These are phyloP conservation scores for Drosophila nr. medialis DNA, from an alignment of 2,888 invertebrate species.

Conservation along the genomic window DNA sequence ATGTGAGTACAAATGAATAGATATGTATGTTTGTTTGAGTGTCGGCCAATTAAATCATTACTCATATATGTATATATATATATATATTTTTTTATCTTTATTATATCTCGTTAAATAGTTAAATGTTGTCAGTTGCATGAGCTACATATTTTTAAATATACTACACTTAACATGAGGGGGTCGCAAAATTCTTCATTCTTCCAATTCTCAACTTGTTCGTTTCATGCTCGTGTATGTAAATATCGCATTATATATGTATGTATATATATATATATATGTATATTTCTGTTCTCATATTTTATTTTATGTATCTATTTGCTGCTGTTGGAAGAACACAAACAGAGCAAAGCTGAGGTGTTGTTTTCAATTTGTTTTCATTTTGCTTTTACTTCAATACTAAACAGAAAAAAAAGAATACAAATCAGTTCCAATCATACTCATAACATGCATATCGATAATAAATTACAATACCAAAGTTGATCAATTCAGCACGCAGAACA, in stretches of 20 bases:
- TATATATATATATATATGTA: slow-evolving; percentile 6
- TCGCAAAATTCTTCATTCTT: slow-evolving; percentile 26
- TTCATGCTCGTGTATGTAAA: slow-evolving; percentile 21
- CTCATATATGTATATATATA: slow-evolving; percentile 17
- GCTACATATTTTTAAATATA: slow-evolving; percentile 33
- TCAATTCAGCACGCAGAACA: slow-evolving; percentile 14
- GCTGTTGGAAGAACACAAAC: slow-evolving; percentile 9
- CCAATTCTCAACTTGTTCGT: slow-evolving; percentile 43
- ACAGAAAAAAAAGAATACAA: slow-evolving; percentile 28
- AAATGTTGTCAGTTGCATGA: slow-evolving; percentile 39
- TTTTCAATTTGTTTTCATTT: slow-evolving; percentile 16
- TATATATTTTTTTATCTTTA: slow-evolving; percentile 60
- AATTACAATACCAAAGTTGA: slow-evolving; percentile 61
- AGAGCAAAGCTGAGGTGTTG: slow-evolving; percentile 18
- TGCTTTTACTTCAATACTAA: slow-evolving; percentile 41
- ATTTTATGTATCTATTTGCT: slow-evolving; percentile 18
- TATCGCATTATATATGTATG: slow-evolving; percentile 17
- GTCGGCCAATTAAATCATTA: slow-evolving; percentile 30
- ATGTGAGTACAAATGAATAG: slow-evolving; percentile 27
- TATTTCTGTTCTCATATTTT: neutral
- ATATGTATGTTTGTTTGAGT: slow-evolving; percentile 14
- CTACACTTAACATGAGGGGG: slow-evolving; percentile 36
- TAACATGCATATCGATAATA: slow-evolving; percentile 54
- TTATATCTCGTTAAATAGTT: slow-evolving; percentile 72
- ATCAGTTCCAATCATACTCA: slow-evolving; percentile 51